phyloP scores from a whole-genome alignment of 2,888 invertebrate genomes.

The Hydraecia micacea region DNA sequence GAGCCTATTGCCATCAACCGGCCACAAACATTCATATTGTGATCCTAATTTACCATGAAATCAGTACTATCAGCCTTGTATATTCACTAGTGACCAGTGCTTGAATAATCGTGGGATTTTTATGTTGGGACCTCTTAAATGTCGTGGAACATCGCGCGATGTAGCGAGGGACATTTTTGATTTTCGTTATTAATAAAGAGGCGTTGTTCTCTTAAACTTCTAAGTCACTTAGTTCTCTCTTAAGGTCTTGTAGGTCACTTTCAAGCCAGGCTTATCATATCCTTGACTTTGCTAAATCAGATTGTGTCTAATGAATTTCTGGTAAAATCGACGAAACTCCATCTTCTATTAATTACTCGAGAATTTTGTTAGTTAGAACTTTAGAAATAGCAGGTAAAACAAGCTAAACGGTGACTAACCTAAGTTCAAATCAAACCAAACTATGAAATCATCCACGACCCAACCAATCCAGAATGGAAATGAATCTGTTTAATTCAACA shows the following conservation, averaged over 20 bases:
- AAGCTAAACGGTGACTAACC: constrained; percentile 26
- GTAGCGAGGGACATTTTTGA: too few relatives aligned
- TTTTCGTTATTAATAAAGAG: too few relatives aligned
- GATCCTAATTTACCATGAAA: not conserved
- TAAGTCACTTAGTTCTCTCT: not conserved
- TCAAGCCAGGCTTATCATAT: not conserved
- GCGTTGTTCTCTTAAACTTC: not conserved
- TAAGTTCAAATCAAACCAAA: constrained; percentile 5
- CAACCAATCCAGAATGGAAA: constrained; percentile 38
- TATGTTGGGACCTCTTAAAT: not conserved
- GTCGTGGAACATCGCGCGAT: not conserved
- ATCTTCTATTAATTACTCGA: not conserved
- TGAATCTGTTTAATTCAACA: constrained; percentile 18
- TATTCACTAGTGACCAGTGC: not conserved
- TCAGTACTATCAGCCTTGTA: not conserved
- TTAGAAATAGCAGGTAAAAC: not conserved
- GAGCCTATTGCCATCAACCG: too few relatives aligned
- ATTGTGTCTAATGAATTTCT: not conserved
- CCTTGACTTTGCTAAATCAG: not conserved
- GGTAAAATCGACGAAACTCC: too few relatives aligned
- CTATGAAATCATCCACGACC: constrained; percentile 51
- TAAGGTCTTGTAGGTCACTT: not conserved
- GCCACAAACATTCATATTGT: too few relatives aligned
- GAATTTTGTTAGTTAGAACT: not conserved
- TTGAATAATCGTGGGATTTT: too few relatives aligned